A percentile compares a stretch with the other conserved stretches of the same genome.
These are phyloP conservation scores for Tretioscincus oriximinensis DNA, from an alignment of 2,113 vertebrate species.

Conservation along the genomic window DNA sequence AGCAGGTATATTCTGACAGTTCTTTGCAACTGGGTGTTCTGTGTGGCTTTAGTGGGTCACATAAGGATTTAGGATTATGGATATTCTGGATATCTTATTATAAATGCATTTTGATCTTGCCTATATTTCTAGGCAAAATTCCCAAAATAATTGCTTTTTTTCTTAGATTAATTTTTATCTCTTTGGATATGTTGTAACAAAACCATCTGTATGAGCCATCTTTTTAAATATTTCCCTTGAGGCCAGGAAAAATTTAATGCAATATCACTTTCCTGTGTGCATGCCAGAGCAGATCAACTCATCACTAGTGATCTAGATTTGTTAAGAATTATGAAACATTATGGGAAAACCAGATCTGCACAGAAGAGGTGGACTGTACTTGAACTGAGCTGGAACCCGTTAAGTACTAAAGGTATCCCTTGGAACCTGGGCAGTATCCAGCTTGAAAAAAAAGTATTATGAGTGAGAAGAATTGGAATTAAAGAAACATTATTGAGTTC, in stretches of 20 bases:
- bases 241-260: not conserved
- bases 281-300: not conserved
- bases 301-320: not conserved
- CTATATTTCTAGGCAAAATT: not conserved
- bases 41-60: not conserved
- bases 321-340: too few species aligned
- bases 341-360: too few species aligned
- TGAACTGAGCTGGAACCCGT: too few species aligned
- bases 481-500: too few species aligned
- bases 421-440: too few species aligned
- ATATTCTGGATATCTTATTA: not conserved
- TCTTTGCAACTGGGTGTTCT: not conserved
- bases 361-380: too few species aligned
- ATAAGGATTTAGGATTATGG: not conserved
- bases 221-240: not conserved
- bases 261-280: not conserved
- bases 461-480: too few species aligned
- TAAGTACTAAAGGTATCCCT: too few species aligned
- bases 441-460: too few species aligned
- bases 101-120: not conserved
- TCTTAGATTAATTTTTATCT: not conserved
- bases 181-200: conserved; percentile 24
- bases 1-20: not conserved
- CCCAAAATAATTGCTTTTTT: not conserved
- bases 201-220: conserved; percentile 1